phyloP scores from a whole-genome alignment of 2,113 vertebrate species.

The Corythoichthys intestinalis region DNA sequence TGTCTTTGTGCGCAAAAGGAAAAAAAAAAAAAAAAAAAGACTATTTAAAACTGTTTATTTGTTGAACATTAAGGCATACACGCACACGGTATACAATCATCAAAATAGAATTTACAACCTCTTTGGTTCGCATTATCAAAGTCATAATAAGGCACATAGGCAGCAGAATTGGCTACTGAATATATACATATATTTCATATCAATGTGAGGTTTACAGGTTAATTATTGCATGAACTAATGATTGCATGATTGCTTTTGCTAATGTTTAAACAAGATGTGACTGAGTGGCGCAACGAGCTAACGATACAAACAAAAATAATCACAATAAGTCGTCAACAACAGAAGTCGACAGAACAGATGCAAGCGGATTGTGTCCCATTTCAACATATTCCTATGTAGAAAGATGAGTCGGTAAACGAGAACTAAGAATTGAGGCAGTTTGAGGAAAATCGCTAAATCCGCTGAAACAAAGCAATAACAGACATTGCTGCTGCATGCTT shows the following conservation, averaged over 20 bases:
- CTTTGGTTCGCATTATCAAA: slow-evolving; percentile 61
- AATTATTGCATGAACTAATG: slow-evolving; percentile 33
- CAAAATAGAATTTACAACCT: slow-evolving; percentile 56
- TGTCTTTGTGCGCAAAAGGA: background rate
- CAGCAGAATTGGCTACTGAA: slow-evolving; percentile 17
- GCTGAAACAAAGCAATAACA: background rate
- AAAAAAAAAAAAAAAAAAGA: background rate
- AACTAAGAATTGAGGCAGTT: background rate
- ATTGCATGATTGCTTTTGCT: background rate
- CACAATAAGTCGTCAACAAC: background rate
- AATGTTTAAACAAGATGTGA: slow-evolving; percentile 26
- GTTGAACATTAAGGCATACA: slow-evolving; percentile 52
- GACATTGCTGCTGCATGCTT: background rate
- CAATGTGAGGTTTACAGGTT: slow-evolving; percentile 19
- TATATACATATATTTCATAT: slow-evolving; percentile 11
- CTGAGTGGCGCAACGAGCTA: slow-evolving; percentile 30
- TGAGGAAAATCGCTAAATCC: background rate
- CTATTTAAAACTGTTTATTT: slow-evolving; percentile 37
- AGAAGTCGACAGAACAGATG: background rate
- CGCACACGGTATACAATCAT: slow-evolving; percentile 47
- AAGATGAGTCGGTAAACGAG: slow-evolving; percentile 36
- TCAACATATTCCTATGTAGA: slow-evolving; percentile 64
- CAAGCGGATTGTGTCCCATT: slow-evolving; percentile 21
- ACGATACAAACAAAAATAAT: slow-evolving; percentile 20
- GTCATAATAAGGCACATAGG: slow-evolving; percentile 61